A percentile compares a stretch with the other conserved stretches of the same genome.
Conservation (phyloP, 2,888 invertebrate species). For the Tyria jacobaeae region DNA sequence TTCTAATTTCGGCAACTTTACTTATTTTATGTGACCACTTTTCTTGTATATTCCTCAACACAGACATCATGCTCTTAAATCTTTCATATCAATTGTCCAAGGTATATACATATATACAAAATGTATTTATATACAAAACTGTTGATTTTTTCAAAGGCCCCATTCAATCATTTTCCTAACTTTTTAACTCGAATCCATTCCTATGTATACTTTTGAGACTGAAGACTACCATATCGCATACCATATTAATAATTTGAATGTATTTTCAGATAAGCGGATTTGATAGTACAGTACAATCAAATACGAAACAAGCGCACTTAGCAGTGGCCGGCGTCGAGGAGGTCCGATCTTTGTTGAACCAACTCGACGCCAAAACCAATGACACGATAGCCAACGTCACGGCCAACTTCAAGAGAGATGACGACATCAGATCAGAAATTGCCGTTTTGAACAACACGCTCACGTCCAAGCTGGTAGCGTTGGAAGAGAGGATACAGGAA, state of each 20-base stretch:
- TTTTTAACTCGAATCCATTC: not conserved
- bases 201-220: not conserved
- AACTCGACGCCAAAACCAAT: slow-evolving; percentile 71
- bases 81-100: too few relatives aligned
- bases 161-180: not conserved
- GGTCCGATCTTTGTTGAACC: slow-evolving; percentile 66
- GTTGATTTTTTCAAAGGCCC: too few relatives aligned
- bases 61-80: too few relatives aligned
- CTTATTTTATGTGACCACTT: too few relatives aligned
- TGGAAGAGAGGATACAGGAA: slow-evolving; percentile 71
- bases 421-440: slow-evolving; percentile 65
- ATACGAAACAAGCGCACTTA: slow-evolving; percentile 75
- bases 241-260: not conserved
- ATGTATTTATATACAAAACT: too few relatives aligned
- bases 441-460: slow-evolving; percentile 69
- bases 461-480: slow-evolving; percentile 62
- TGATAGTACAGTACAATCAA: slow-evolving; percentile 72
- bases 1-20: not conserved
- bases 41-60: too few relatives aligned
- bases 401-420: slow-evolving; percentile 59
- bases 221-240: not conserved
- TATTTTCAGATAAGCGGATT: slow-evolving; percentile 81
- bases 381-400: slow-evolving; percentile 76
- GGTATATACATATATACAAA: too few relatives aligned
- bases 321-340: slow-evolving; percentile 78